phyloP scores from a whole-genome alignment of 2,113 vertebrate species.

The Syrrhaptes paradoxus region DNA sequence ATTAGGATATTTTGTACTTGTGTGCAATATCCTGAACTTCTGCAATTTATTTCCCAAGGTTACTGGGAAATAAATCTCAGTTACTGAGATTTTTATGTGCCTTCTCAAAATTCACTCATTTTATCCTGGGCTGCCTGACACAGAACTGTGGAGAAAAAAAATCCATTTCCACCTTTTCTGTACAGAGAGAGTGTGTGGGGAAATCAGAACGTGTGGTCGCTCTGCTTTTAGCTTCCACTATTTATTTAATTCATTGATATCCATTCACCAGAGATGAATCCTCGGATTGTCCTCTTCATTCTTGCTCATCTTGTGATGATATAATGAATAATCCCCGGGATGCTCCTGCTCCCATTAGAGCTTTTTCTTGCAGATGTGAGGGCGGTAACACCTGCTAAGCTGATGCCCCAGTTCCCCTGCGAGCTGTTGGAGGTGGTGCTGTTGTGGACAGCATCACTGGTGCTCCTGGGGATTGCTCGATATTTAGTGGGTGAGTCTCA shows the following conservation, averaged over 20 bases:
- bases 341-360: not conserved
- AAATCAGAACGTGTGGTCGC: accelerated
- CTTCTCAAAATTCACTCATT: not conserved
- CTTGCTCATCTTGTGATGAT: not conserved
- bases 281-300: not conserved
- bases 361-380: not conserved
- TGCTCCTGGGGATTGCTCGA: not conserved
- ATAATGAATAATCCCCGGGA: not conserved
- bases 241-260: not conserved
- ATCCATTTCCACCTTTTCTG: not conserved
- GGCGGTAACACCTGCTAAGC: not conserved
- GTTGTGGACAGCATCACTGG: not conserved
- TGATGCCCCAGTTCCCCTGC: not conserved
- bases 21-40: not conserved
- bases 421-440: not conserved
- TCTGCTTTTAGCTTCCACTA: not conserved
- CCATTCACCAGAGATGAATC: not conserved
- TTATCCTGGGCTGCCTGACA: not conserved
- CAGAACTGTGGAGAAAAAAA: not conserved
- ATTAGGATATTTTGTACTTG: not conserved
- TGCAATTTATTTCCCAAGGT: not conserved
- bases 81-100: not conserved
- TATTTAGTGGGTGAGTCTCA: not conserved
- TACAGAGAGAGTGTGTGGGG: too few species aligned
- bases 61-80: too few species aligned